These are phyloP conservation scores for Gambelia wislizenii DNA, from an alignment of 2,797 vertebrate genomes.

Conservation along the genomic window DNA sequence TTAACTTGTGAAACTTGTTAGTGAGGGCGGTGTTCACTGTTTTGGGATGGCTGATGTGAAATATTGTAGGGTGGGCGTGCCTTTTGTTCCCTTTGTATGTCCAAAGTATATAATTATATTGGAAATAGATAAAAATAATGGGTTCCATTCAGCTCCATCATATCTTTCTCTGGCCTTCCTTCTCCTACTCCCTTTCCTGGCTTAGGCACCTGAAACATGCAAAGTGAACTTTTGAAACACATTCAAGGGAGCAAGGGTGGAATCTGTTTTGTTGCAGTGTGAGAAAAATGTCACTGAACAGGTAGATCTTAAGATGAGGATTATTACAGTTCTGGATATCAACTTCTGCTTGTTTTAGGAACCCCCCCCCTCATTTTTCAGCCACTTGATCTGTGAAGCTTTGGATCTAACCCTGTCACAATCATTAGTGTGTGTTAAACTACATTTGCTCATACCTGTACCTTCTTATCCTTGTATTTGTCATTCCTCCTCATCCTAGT, in stretches of 20 bases:
- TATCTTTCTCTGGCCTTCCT: background rate
- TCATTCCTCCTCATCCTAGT: background rate
- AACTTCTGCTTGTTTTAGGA: background rate
- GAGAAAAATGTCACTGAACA: slow-evolving; percentile 33
- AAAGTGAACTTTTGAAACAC: slow-evolving; percentile 25
- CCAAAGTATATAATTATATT: slow-evolving; percentile 4
- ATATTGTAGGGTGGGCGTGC: background rate
- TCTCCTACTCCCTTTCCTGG: background rate
- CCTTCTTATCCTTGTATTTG: background rate
- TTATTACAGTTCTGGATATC: background rate
- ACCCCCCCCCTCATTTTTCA: background rate
- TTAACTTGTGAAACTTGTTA: slow-evolving; percentile 18
- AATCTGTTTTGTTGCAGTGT: background rate
- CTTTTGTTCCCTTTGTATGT: slow-evolving; percentile 6
- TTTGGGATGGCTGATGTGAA: background rate
- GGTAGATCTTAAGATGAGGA: background rate
- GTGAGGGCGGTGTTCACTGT: background rate
- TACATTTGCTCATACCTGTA: too few relatives aligned
- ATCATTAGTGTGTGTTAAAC: background rate
- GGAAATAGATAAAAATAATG: slow-evolving; percentile 12
- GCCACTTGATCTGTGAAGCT: background rate
- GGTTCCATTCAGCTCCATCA: background rate
- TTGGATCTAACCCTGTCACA: background rate
- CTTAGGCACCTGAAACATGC: slow-evolving; percentile 13
- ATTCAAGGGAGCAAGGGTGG: background rate